phyloP scores from a whole-genome alignment of 2,797 vertebrate genomes.

The Notoglanidium macrostoma region DNA sequence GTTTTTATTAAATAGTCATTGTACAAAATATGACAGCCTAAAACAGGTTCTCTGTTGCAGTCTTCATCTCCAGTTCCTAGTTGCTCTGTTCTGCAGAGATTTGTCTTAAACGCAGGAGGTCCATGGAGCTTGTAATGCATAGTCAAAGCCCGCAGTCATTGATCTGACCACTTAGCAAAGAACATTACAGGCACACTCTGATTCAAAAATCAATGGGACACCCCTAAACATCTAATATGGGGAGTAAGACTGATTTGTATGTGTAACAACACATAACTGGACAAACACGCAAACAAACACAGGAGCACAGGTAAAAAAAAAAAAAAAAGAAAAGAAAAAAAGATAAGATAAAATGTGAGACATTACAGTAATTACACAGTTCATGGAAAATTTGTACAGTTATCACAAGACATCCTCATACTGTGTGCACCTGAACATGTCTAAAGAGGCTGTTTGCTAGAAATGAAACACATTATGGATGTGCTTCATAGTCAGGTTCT shows the following conservation, averaged over 20 bases:
- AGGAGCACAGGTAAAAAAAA: slow-evolving; percentile 20
- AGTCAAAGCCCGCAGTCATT: slow-evolving; percentile 74
- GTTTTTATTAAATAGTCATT: not conserved
- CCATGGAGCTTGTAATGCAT: slow-evolving; percentile 67
- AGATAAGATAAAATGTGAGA: slow-evolving; percentile 1
- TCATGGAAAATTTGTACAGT: not conserved
- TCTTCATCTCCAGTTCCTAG: not conserved
- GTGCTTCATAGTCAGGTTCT: slow-evolving; percentile 73
- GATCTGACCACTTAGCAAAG: slow-evolving; percentile 77
- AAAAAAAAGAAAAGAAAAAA: slow-evolving; percentile 17
- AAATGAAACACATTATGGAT: slow-evolving; percentile 63
- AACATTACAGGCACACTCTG: slow-evolving; percentile 72
- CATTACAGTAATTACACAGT: slow-evolving; percentile 1
- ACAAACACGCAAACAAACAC: slow-evolving; percentile 58
- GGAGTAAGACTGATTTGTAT: slow-evolving; percentile 63
- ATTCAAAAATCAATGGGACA: slow-evolving; percentile 77
- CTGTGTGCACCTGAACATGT: slow-evolving; percentile 3
- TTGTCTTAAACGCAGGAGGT: slow-evolving; percentile 31
- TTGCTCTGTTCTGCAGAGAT: not conserved
- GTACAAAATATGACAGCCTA: not conserved
- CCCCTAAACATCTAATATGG: slow-evolving; percentile 72
- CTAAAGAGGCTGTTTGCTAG: slow-evolving; percentile 29
- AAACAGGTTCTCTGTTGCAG: not conserved
- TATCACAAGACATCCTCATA: slow-evolving; percentile 10
- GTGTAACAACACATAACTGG: slow-evolving; percentile 66